Percentiles rank a stretch among this genome's conserved stretches.
phyloP scores from a whole-genome alignment of 1,140 invertebrate species.

The Holotrichia oblita region DNA sequence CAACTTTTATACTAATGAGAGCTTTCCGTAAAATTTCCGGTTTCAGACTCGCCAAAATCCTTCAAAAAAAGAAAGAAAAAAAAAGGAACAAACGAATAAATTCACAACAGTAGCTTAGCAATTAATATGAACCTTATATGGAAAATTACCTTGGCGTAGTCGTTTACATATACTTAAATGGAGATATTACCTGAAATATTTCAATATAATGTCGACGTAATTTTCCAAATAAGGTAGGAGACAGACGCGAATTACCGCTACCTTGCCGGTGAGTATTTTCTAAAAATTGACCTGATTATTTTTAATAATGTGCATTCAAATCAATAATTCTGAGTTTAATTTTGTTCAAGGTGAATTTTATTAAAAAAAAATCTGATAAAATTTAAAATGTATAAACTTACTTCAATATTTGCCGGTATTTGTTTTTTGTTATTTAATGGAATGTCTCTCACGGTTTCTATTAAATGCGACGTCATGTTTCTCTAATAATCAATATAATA shows the following conservation, averaged over 20 bases:
- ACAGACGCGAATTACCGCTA: constrained; percentile 3
- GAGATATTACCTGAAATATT: constrained; percentile 24
- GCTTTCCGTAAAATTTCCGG: neutral
- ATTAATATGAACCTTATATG: constrained; percentile 24
- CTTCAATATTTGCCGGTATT: neutral
- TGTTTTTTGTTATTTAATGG: constrained; percentile 12
- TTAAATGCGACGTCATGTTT: constrained; percentile 25
- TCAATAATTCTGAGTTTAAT: neutral
- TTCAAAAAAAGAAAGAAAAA: neutral
- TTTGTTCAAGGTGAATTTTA: neutral
- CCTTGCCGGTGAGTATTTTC: neutral
- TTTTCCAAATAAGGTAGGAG: constrained; percentile 22
- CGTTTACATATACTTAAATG: constrained; percentile 28
- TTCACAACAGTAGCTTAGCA: neutral
- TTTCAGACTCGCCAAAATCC: neutral
- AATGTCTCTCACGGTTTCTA: constrained; percentile 26
- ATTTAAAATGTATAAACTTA: constrained; percentile 8
- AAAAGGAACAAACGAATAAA: neutral
- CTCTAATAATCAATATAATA: neutral
- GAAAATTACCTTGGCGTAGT: constrained; percentile 18
- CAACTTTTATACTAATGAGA: neutral
- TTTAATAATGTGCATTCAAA: neutral
- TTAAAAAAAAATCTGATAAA: neutral
- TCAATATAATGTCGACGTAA: neutral
- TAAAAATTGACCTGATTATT: constrained; percentile 8